A percentile compares a stretch with the other conserved stretches of the same genome.
Evolutionary conservation across 2,113 vertebrate species (phyloP).

Genomic region (Nestor notabilis): DNA sequence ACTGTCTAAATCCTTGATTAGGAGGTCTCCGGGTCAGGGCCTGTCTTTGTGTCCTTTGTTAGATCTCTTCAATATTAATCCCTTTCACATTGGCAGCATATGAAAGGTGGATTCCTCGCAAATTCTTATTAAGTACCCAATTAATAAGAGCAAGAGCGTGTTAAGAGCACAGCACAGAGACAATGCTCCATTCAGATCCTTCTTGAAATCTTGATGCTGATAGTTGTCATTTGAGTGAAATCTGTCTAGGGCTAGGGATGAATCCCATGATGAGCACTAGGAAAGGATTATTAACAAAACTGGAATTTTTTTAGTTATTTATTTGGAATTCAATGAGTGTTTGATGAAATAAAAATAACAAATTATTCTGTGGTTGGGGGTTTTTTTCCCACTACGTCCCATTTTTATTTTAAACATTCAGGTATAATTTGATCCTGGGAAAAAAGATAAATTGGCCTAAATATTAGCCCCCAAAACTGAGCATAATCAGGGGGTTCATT

Average conservation of each 20-base stretch:
- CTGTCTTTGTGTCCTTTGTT: slow-evolving; percentile 66
- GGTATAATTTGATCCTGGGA: neutral
- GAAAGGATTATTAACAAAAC: neutral
- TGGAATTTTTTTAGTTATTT: neutral
- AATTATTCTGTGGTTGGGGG: too few species aligned
- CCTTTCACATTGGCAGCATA: slow-evolving; percentile 43
- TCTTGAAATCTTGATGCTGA: slow-evolving; percentile 37
- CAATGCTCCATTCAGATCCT: slow-evolving; percentile 36
- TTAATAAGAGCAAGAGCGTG: slow-evolving; percentile 25
- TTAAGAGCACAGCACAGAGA: slow-evolving; percentile 18
- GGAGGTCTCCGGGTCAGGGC: slow-evolving; percentile 47
- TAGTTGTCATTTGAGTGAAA: slow-evolving; percentile 27
- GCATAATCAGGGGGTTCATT: neutral
- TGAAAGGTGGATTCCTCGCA: slow-evolving; percentile 60
- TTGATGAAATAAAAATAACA: neutral
- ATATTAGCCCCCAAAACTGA: neutral
- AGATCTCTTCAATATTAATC: slow-evolving; percentile 57
- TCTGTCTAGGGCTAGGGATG: neutral
- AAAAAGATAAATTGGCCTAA: neutral
- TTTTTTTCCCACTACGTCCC: neutral
- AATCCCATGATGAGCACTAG: neutral
- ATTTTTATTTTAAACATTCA: neutral
- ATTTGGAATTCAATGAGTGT: neutral
- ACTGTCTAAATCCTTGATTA: slow-evolving; percentile 59
- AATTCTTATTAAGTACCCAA: slow-evolving; percentile 59